phyloP scores from a whole-genome alignment of 2,888 invertebrate genomes.

The Lycocerus yunnanus region DNA sequence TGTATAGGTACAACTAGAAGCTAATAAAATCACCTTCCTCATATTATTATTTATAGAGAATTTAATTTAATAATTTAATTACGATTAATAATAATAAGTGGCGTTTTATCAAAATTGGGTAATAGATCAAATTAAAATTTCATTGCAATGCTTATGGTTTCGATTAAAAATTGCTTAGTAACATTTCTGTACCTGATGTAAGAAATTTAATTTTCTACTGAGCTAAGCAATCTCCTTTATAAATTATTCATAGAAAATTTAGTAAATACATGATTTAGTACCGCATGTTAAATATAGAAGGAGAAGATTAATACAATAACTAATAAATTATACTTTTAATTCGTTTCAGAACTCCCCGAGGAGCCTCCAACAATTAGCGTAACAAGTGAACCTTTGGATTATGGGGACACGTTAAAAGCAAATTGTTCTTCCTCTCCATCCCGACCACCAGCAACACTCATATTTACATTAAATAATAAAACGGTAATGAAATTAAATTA shows the following conservation, averaged over 20 bases:
- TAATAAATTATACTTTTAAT: constrained; percentile 15
- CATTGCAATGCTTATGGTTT: background rate
- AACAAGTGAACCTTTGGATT: constrained; percentile 74
- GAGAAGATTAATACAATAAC: background rate
- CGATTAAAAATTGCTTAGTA: background rate
- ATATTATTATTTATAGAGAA: too few species aligned
- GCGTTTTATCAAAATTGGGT: background rate
- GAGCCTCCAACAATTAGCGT: constrained; percentile 70
- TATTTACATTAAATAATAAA: constrained; percentile 77
- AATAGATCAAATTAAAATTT: background rate
- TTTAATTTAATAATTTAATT: background rate
- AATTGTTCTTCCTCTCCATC: constrained; percentile 81
- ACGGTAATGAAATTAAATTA: constrained; percentile 61
- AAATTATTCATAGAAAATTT: constrained; percentile 3
- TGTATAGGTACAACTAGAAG: too few species aligned
- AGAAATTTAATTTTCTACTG: constrained; percentile 1
- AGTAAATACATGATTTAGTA: constrained; percentile 4
- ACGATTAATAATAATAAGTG: background rate
- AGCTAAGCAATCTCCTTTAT: background rate
- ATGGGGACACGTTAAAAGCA: constrained; percentile 73
- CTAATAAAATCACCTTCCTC: too few species aligned
- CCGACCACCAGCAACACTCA: constrained; percentile 73
- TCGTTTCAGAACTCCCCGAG: constrained; percentile 70
- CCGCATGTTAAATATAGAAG: background rate
- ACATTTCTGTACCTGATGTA: background rate